Evolutionary conservation across 35 echinoderm and acorn worm species (phyloP).

Genomic region (Hemicentrotus pulcherrimus): DNA sequence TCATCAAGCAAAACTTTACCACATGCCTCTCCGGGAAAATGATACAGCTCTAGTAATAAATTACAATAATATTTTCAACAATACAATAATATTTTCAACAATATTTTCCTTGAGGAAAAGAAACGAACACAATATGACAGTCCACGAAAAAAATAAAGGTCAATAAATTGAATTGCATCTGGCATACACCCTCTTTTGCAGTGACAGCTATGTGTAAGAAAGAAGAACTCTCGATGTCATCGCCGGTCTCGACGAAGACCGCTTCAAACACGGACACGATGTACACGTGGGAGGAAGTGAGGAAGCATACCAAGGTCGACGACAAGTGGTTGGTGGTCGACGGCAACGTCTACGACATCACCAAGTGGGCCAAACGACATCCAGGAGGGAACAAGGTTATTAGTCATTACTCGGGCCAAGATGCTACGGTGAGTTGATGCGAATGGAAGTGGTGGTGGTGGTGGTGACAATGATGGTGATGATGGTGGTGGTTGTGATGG

Average conservation of each 20-base stretch:
- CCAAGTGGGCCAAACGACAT: constrained; percentile 83
- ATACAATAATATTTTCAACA: too few relatives aligned
- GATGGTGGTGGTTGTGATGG: too few relatives aligned
- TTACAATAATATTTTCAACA: too few relatives aligned
- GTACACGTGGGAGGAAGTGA: constrained; percentile 84
- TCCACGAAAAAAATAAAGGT: too few relatives aligned
- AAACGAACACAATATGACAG: too few relatives aligned
- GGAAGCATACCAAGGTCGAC: constrained; percentile 51
- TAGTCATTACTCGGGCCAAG: constrained; percentile 94
- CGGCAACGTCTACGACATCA: constrained; percentile 88
- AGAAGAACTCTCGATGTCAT: neutral
- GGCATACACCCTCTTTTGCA: too few relatives aligned
- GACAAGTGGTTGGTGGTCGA: constrained; percentile 96
- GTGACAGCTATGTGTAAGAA: neutral
- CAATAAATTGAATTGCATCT: too few relatives aligned
- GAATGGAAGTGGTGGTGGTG: neutral
- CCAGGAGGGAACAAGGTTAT: constrained; percentile 89
- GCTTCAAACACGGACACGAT: constrained; percentile 28
- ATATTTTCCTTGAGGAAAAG: too few relatives aligned
- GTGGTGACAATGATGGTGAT: too few relatives aligned
- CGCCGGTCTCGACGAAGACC: neutral
- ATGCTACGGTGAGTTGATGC: constrained; percentile 80
- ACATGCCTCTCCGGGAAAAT: too few relatives aligned
- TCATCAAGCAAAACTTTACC: too few relatives aligned
- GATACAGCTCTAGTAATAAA: too few relatives aligned